Conservation (phyloP, 2,113 vertebrate species). For the Zosterops lateralis region DNA sequence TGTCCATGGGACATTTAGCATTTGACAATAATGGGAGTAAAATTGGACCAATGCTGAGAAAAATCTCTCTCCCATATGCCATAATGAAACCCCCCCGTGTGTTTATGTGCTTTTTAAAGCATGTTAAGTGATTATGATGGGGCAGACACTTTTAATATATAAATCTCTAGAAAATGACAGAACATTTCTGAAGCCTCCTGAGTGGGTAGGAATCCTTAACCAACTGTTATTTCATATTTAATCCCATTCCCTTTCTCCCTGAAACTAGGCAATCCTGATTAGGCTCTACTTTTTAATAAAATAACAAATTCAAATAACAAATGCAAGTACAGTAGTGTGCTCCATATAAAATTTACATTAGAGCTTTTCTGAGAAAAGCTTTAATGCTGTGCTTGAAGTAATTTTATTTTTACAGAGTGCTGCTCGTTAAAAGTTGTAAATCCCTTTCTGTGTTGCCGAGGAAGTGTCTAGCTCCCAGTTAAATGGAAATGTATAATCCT, state of each 20-base stretch:
- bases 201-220: constrained; percentile 20
- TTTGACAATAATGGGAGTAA: constrained; percentile 22
- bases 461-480: background rate
- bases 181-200: constrained; percentile 21
- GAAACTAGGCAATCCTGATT: constrained; percentile 25
- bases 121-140: constrained; percentile 31
- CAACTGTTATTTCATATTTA: constrained; percentile 40
- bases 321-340: background rate
- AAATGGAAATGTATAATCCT: constrained; percentile 33
- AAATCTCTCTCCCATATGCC: constrained; percentile 10
- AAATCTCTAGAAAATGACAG: constrained; percentile 40
- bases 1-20: constrained; percentile 22
- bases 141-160: constrained; percentile 36
- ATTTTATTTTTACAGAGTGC: constrained; percentile 53
- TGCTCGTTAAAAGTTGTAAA: constrained; percentile 60
- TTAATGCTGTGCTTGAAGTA: constrained; percentile 53
- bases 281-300: constrained; percentile 50
- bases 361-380: constrained; percentile 42
- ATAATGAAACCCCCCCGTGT: background rate
- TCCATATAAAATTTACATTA: constrained; percentile 54
- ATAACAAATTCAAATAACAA: constrained; percentile 53
- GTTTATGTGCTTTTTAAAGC: constrained; percentile 53
- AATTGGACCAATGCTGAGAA: constrained; percentile 42
- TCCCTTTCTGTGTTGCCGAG: background rate
- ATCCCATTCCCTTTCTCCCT: constrained; percentile 27